Percentiles rank a stretch among this genome's conserved stretches.
These are phyloP conservation scores for Pangasius krempfi DNA, from an alignment of 2,797 vertebrate genomes.

Conservation along the genomic window DNA sequence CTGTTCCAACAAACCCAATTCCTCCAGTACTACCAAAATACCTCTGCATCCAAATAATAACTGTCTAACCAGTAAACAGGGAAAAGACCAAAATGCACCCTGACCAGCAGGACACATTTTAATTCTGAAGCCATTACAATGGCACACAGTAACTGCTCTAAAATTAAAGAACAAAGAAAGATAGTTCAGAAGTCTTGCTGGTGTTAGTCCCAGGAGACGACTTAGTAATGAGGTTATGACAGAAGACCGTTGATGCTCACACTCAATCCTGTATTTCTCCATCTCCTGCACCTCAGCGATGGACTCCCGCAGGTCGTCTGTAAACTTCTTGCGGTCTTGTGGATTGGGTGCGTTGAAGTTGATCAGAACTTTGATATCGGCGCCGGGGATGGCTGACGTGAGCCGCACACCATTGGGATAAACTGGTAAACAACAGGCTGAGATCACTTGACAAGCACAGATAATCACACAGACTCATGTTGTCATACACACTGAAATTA, in stretches of 20 bases:
- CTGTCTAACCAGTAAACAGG: background rate
- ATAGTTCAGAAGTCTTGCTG: background rate
- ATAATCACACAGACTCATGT: background rate
- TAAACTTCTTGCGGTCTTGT: slow-evolving; percentile 97
- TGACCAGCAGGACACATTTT: slow-evolving; percentile 2
- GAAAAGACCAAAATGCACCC: background rate
- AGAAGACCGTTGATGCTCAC: slow-evolving; percentile 74
- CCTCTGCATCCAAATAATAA: background rate
- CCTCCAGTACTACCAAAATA: background rate
- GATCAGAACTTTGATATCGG: slow-evolving; percentile 93
- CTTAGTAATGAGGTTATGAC: slow-evolving; percentile 15
- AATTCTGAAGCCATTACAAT: background rate
- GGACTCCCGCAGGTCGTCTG: slow-evolving; percentile 92
- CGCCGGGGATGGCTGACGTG: slow-evolving; percentile 90
- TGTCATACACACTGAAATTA: background rate
- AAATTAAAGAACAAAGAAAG: background rate
- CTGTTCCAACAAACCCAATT: background rate
- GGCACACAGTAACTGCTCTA: slow-evolving; percentile 1
- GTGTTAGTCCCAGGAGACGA: background rate
- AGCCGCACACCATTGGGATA: slow-evolving; percentile 95
- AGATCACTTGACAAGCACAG: background rate
- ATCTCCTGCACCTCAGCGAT: slow-evolving; percentile 97
- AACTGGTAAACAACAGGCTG: slow-evolving; percentile 73
- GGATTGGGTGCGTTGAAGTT: slow-evolving; percentile 98
- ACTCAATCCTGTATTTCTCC: slow-evolving; percentile 98